These are phyloP conservation scores for Psephotus haematonotus DNA, from an alignment of 2,113 vertebrate genomes.

Conservation along the genomic window DNA sequence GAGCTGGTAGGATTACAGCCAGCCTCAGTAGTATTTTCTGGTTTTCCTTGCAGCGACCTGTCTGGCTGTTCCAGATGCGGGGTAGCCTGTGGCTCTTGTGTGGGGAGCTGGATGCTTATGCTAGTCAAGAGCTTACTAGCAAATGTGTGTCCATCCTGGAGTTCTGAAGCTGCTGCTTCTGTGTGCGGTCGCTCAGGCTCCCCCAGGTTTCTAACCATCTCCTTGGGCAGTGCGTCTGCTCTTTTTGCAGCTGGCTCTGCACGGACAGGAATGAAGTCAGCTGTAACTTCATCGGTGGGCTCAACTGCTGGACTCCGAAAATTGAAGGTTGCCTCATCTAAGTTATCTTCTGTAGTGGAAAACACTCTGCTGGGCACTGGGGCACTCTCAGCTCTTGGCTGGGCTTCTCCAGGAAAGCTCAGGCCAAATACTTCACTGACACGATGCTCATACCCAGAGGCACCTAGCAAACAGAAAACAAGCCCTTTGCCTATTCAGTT, in stretches of 20 bases:
- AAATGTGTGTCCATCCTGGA: not conserved
- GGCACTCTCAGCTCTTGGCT: not conserved
- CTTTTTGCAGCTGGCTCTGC: not conserved
- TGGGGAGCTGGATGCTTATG: not conserved
- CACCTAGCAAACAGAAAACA: not conserved
- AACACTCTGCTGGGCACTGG: not conserved
- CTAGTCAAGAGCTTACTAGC: not conserved
- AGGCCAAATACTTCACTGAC: not conserved
- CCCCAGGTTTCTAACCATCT: not conserved
- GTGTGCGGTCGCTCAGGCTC: not conserved
- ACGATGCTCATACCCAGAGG: not conserved
- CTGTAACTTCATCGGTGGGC: accelerated
- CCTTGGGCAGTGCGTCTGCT: not conserved
- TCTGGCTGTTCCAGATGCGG: not conserved
- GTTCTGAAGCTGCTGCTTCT: not conserved
- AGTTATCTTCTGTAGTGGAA: not conserved
- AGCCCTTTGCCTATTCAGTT: not conserved
- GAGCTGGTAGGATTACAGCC: not conserved
- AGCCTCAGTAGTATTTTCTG: not conserved
- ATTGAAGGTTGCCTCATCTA: not conserved
- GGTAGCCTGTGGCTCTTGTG: not conserved
- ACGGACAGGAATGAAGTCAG: not conserved
- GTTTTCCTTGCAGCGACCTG: not conserved
- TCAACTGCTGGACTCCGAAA: not conserved
- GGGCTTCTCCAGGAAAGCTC: not conserved